These are phyloP conservation scores for Muntiacus reevesi DNA, from an alignment of 2,113 vertebrate species.

Conservation along the genomic window DNA sequence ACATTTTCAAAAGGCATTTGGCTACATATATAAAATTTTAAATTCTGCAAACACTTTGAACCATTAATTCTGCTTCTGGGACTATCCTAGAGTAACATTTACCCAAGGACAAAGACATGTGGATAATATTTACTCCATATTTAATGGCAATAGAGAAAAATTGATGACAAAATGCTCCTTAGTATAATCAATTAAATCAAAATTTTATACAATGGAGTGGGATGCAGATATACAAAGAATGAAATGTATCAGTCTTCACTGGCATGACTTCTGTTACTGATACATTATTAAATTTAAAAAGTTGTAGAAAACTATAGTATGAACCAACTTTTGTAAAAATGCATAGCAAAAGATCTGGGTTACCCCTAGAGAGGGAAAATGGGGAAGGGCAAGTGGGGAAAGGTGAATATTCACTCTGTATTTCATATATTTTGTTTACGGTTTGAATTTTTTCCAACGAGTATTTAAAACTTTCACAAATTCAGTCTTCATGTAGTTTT, in stretches of 20 bases:
- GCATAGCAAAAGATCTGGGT: neutral
- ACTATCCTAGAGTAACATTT: neutral
- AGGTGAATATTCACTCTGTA: neutral
- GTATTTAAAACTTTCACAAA: neutral
- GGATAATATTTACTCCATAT: neutral
- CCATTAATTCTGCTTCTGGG: neutral
- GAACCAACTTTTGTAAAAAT: neutral
- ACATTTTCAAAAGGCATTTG: neutral
- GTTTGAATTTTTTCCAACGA: neutral
- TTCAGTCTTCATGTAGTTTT: neutral
- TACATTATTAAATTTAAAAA: neutral
- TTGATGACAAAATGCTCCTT: neutral
- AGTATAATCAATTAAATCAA: neutral
- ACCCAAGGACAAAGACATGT: neutral
- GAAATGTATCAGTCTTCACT: neutral
- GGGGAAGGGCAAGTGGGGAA: neutral
- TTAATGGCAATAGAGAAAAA: neutral
- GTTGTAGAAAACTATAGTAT: neutral
- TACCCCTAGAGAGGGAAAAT: neutral
- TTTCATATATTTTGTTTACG: neutral
- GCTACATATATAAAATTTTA: neutral
- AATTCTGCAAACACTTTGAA: neutral
- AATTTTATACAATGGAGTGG: neutral
- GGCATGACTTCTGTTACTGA: neutral
- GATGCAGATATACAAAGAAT: neutral